Evolutionary conservation across 2,888 invertebrate species (phyloP).

Genomic region (Heliconius hortense): DNA sequence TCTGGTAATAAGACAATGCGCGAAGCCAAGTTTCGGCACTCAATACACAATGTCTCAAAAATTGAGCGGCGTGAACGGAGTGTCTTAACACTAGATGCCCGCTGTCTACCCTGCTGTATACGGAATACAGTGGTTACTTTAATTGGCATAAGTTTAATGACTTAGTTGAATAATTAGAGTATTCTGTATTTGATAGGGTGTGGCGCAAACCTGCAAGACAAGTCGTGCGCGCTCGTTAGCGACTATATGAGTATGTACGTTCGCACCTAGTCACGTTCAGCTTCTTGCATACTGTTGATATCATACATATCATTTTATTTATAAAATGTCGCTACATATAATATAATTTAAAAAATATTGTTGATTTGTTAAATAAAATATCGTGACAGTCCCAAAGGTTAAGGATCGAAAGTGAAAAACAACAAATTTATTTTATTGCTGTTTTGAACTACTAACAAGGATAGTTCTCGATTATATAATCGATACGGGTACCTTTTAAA

Average conservation of each 20-base stretch:
- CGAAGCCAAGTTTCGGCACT: no score
- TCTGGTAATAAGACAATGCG: no score
- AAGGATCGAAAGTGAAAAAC: no score
- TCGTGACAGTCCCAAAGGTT: neutral
- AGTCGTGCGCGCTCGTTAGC: slow-evolving; percentile 31
- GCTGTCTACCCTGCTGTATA: no score
- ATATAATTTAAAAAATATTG: neutral
- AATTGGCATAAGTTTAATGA: neutral
- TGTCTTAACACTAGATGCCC: no score
- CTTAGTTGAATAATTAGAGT: slow-evolving; percentile 23
- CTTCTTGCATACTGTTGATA: neutral
- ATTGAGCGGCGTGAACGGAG: no score
- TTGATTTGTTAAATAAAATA: neutral
- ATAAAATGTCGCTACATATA: neutral
- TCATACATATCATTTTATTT: neutral
- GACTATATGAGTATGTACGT: slow-evolving; percentile 12
- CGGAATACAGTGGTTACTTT: neutral
- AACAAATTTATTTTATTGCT: no score
- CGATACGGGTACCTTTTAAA: no score
- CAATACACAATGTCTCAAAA: no score
- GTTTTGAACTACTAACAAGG: no score
- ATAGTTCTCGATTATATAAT: no score
- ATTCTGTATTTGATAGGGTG: slow-evolving; percentile 26
- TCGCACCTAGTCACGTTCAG: slow-evolving; percentile 19
- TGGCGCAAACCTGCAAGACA: slow-evolving; percentile 26